Evolutionary conservation across 2,113 vertebrate genomes (phyloP).

Genomic region (Tachysurus vachellii): DNA sequence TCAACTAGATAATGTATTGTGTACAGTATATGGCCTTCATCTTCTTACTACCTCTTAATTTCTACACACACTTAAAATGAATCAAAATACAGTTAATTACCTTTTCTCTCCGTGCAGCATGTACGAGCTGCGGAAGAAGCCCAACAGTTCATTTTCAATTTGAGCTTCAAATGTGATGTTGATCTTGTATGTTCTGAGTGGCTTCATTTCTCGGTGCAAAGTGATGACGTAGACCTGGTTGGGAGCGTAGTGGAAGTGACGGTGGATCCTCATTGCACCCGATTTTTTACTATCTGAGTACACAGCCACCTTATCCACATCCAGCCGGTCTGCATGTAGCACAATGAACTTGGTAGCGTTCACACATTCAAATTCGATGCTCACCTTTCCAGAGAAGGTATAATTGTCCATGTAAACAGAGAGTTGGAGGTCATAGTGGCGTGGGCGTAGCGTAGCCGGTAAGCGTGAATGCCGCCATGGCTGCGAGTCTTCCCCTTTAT

Average conservation of each 20-base stretch:
- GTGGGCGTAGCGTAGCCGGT: conserved; percentile 80
- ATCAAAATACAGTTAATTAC: conserved; percentile 64
- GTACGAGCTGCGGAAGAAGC: conserved; percentile 96
- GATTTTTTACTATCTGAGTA: conserved; percentile 80
- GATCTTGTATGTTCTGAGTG: conserved; percentile 82
- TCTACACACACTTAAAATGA: background rate
- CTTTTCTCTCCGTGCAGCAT: conserved; percentile 85
- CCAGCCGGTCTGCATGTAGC: conserved; percentile 85
- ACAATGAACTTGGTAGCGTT: conserved; percentile 90
- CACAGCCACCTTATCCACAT: conserved; percentile 83
- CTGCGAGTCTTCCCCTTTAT: conserved; percentile 68
- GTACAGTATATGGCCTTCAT: background rate
- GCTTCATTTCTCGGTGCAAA: conserved; percentile 87
- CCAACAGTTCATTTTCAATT: conserved; percentile 92
- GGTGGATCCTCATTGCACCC: conserved; percentile 80
- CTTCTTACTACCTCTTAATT: background rate
- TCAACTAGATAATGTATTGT: background rate
- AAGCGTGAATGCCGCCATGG: conserved; percentile 85
- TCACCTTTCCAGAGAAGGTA: conserved; percentile 91
- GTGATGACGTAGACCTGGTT: conserved; percentile 90
- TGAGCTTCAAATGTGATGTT: conserved; percentile 88
- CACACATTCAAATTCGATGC: conserved; percentile 87
- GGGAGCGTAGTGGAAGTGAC: conserved; percentile 81
- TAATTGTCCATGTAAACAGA: conserved; percentile 93
- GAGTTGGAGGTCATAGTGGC: conserved; percentile 91